A percentile compares a stretch with the other conserved stretches of the same genome.
Conservation (phyloP, 2,113 vertebrate genomes). For the Ursus arctos region DNA sequence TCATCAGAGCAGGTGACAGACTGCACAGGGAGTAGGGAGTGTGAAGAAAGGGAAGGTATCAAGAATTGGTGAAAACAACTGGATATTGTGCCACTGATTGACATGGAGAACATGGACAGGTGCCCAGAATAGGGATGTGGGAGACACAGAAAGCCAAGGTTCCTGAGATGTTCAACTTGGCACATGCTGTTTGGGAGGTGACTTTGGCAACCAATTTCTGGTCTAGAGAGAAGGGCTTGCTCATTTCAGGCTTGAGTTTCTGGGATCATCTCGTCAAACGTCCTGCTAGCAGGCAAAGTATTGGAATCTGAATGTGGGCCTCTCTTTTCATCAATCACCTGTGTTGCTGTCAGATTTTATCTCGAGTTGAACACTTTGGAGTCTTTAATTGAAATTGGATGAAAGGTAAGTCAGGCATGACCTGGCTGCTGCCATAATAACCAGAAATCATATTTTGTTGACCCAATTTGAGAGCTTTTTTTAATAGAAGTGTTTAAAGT, state of each 20-base stretch:
- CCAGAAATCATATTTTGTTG: background rate
- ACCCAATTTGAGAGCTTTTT: background rate
- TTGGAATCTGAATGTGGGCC: background rate
- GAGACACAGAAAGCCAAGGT: background rate
- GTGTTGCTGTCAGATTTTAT: background rate
- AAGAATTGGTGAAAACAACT: background rate
- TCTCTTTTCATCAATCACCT: background rate
- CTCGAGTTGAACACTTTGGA: background rate
- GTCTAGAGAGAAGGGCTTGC: background rate
- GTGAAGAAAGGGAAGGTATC: background rate
- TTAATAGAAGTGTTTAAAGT: background rate
- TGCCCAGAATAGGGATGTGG: background rate
- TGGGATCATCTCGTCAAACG: background rate
- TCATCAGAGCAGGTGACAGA: background rate
- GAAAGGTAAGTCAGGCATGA: background rate
- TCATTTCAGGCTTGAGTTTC: background rate
- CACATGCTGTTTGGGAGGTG: background rate
- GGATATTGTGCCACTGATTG: rapidly evolving
- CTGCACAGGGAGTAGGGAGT: background rate
- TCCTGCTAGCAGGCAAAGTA: background rate
- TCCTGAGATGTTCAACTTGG: background rate
- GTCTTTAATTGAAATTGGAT: background rate
- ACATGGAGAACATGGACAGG: rapidly evolving
- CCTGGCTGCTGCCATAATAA: background rate
- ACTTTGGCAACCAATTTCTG: background rate